Conservation (phyloP, 2,888 invertebrate genomes). For the Prosapia bicincta region DNA sequence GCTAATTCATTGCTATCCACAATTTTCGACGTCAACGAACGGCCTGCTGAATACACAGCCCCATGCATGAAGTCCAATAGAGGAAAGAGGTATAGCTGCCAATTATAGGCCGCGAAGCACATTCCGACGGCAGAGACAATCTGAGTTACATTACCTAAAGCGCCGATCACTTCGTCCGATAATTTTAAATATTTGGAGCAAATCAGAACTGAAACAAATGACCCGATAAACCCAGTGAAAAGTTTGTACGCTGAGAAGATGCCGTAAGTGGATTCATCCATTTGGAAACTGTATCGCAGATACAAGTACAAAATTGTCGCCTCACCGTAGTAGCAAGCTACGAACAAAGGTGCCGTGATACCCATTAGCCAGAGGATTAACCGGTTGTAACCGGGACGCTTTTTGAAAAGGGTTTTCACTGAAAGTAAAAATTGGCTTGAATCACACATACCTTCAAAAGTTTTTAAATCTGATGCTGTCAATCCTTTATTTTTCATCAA, state of each 20-base stretch:
- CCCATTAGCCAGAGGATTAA: slow-evolving; percentile 25
- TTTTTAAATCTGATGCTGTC: slow-evolving; percentile 11
- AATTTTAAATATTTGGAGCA: slow-evolving; percentile 26
- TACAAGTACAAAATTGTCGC: slow-evolving; percentile 33
- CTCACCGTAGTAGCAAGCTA: slow-evolving; percentile 32
- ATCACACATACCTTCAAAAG: slow-evolving; percentile 4
- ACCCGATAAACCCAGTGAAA: slow-evolving; percentile 31
- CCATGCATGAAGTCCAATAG: slow-evolving; percentile 30
- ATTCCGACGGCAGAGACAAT: slow-evolving; percentile 27
- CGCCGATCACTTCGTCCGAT: slow-evolving; percentile 29
- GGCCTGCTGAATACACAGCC: slow-evolving; percentile 24
- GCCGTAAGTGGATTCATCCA: slow-evolving; percentile 33
- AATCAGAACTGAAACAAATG: slow-evolving; percentile 27
- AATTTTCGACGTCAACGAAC: slow-evolving; percentile 29
- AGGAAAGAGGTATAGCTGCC: slow-evolving; percentile 31
- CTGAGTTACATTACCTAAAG: slow-evolving; percentile 29
- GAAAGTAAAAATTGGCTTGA: slow-evolving; percentile 14
- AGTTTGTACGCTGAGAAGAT: slow-evolving; percentile 32
- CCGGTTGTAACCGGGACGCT: slow-evolving; percentile 24
- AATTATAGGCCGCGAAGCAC: slow-evolving; percentile 21
- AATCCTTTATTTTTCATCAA: slow-evolving; percentile 22
- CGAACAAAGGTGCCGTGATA: slow-evolving; percentile 30
- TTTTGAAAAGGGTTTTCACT: slow-evolving; percentile 25
- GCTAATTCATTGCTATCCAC: slow-evolving; percentile 28
- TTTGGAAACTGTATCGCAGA: slow-evolving; percentile 32